Conservation (phyloP, 1,140 invertebrate species). For the Cotesia chilonis region DNA sequence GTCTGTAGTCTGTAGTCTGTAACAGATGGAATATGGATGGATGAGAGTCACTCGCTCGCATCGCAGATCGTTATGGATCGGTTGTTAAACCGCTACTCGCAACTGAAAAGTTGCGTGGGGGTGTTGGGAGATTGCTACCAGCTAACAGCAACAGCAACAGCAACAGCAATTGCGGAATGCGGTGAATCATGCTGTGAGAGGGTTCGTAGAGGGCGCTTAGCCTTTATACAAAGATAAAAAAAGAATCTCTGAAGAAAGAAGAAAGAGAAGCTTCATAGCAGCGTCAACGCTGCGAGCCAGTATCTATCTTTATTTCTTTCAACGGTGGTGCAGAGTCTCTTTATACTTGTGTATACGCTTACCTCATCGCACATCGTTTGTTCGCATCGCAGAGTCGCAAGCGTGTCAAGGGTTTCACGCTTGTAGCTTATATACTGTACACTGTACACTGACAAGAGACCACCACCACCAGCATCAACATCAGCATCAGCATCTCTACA, state of each 20-base stretch:
- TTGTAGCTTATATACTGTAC: constrained; percentile 4
- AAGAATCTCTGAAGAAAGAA: constrained; percentile 19
- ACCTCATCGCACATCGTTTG: constrained; percentile 28
- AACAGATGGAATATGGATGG: constrained; percentile 48
- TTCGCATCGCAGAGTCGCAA: constrained; percentile 34
- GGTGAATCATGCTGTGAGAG: constrained; percentile 31
- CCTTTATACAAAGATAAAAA: constrained; percentile 14
- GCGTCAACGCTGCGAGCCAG: neutral
- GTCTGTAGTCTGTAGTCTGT: constrained; percentile 40
- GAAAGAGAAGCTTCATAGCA: neutral
- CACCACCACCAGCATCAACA: constrained; percentile 3
- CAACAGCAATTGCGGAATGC: constrained; percentile 9
- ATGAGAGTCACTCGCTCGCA: constrained; percentile 51
- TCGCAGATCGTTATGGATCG: constrained; percentile 50
- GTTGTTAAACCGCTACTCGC: constrained; percentile 44
- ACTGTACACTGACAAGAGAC: constrained; percentile 27
- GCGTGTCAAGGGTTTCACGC: constrained; percentile 37
- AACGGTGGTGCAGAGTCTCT: constrained; percentile 6
- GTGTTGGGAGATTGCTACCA: constrained; percentile 24
- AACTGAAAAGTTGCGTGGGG: constrained; percentile 33
- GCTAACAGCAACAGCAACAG: neutral
- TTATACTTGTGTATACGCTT: constrained; percentile 21
- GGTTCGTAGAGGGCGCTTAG: constrained; percentile 17
- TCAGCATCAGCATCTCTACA: too few species aligned
- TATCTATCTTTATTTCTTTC: neutral